Evolutionary conservation across 92 coral and sea anemone species (phyloP).

Genomic region (Chrysogorgia sp.): DNA sequence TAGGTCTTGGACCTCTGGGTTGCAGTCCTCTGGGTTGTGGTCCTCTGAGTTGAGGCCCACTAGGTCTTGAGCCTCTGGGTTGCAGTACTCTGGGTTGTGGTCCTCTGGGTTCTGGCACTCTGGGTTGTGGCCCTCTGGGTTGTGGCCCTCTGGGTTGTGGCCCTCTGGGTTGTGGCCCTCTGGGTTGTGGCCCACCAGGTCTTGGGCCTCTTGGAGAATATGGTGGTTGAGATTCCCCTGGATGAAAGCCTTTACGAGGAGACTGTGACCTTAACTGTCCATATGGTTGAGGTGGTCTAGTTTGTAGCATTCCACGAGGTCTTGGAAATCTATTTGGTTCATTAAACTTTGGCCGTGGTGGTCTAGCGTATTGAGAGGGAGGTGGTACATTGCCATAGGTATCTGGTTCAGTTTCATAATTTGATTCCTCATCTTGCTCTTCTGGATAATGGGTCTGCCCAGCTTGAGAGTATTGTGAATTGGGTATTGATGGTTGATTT

Average conservation of each 20-base stretch:
- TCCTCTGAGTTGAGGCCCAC: neutral
- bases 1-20: too few relatives aligned
- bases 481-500: neutral
- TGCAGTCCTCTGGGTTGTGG: conserved; percentile 6
- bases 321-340: conserved; percentile 17
- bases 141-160: too few relatives aligned
- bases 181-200: neutral
- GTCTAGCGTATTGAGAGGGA: neutral
- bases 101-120: conserved; percentile 6
- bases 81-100: neutral
- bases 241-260: neutral
- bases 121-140: too few relatives aligned
- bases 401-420: neutral
- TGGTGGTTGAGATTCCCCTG: conserved; percentile 2
- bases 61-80: neutral
- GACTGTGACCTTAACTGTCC: neutral
- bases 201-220: conserved; percentile 11
- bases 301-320: neutral
- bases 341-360: neutral
- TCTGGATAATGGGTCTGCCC: neutral
- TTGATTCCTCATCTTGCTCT: neutral
- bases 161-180: too few relatives aligned
- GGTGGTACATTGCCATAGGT: neutral
- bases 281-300: neutral
- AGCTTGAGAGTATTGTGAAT: neutral